These are phyloP conservation scores for Todus mexicanus DNA, from an alignment of 2,797 vertebrate species.

Conservation along the genomic window DNA sequence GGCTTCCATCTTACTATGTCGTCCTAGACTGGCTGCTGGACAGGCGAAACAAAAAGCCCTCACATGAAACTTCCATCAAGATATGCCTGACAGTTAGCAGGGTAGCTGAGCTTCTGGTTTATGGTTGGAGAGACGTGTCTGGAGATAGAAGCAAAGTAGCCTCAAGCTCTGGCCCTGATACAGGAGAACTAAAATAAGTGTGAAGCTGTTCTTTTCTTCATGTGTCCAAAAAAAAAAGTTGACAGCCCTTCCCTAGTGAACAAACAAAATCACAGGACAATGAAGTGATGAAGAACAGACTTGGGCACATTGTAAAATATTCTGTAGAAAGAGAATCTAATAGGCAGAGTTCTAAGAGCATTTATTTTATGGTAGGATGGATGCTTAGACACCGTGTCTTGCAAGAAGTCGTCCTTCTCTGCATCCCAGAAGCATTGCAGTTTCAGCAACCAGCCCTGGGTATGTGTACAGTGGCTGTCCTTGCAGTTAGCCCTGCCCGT, in stretches of 20 bases:
- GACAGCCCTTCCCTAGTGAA: background rate
- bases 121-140: background rate
- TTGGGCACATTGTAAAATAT: background rate
- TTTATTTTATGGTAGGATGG: background rate
- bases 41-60: constrained; percentile 40
- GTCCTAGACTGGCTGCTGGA: background rate
- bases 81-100: background rate
- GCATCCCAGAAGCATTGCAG: background rate
- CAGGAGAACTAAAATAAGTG: background rate
- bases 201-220: background rate
- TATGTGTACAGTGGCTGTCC: fast-evolving
- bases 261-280: background rate
- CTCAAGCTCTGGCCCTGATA: background rate
- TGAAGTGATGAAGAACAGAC: background rate
- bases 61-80: background rate
- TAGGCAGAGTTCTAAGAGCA: background rate
- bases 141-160: background rate
- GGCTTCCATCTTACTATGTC: background rate
- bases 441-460: fast-evolving
- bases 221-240: background rate
- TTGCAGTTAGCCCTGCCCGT: background rate
- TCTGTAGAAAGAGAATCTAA: background rate
- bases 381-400: background rate
- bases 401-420: background rate
- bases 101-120: background rate